A percentile compares a stretch with the other conserved stretches of the same genome.
Conservation (phyloP, 2,797 vertebrate genomes). For the Hybognathus amarus region DNA sequence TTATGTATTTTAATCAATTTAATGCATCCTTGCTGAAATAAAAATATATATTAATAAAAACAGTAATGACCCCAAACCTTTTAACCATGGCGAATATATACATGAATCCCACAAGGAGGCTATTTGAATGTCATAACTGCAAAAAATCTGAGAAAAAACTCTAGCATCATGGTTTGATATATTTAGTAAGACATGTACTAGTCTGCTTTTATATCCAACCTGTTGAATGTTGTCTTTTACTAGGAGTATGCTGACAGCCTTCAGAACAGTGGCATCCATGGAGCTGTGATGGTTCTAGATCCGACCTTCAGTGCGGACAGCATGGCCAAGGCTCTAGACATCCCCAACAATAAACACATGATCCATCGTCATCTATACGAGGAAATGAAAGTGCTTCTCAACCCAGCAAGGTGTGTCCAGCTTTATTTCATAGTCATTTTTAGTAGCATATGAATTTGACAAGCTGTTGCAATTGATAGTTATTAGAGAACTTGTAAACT, state of each 20-base stretch:
- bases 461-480: background rate
- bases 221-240: conserved; percentile 17
- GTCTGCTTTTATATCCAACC: background rate
- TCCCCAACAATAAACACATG: conserved; percentile 83
- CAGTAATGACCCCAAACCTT: background rate
- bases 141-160: background rate
- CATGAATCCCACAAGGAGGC: background rate
- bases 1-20: background rate
- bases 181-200: background rate
- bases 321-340: conserved; percentile 82
- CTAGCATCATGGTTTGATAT: background rate
- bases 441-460: background rate
- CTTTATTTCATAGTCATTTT: background rate
- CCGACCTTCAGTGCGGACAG: conserved; percentile 84
- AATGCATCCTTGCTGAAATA: background rate
- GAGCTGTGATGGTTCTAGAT: conserved; percentile 82
- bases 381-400: conserved; percentile 80
- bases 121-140: background rate
- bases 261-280: conserved; percentile 84
- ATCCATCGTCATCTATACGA: conserved; percentile 83
- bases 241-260: conserved; percentile 86
- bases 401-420: conserved; percentile 70
- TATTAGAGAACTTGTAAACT: background rate
- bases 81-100: background rate
- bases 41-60: background rate